phyloP scores from a whole-genome alignment of 2,888 invertebrate species.

The Candidula unifasciata region DNA sequence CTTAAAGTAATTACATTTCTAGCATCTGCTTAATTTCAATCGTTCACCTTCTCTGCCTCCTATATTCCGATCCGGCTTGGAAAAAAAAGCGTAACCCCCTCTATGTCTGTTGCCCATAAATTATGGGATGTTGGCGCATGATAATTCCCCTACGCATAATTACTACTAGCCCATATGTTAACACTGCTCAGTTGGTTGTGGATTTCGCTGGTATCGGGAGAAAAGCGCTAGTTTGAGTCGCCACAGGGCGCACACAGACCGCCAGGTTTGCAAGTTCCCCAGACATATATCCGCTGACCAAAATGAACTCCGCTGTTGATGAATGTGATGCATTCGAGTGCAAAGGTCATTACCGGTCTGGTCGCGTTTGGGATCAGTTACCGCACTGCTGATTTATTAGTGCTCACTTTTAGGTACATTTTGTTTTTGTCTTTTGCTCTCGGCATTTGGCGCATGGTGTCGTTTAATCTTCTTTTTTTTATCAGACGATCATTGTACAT shows the following conservation, averaged over 20 bases:
- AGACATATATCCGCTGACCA: neutral
- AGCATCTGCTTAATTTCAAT: neutral
- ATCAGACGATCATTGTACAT: too few relatives aligned
- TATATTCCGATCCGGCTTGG: too few relatives aligned
- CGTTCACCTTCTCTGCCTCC: too few relatives aligned
- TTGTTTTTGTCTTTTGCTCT: too few relatives aligned
- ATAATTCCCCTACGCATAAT: conserved; percentile 24
- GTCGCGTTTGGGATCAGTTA: neutral
- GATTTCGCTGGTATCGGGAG: neutral
- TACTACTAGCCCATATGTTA: conserved; percentile 7
- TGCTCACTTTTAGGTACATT: too few relatives aligned
- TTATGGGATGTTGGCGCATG: neutral
- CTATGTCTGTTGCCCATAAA: neutral
- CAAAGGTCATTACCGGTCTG: neutral
- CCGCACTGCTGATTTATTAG: neutral
- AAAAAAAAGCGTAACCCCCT: too few relatives aligned
- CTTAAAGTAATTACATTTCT: conserved; percentile 29
- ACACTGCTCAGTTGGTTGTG: neutral
- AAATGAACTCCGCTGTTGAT: neutral
- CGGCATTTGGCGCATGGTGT: too few relatives aligned
- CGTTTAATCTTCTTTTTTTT: too few relatives aligned
- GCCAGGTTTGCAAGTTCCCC: neutral
- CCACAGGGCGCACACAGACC: neutral
- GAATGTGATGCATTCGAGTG: neutral
- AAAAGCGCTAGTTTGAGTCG: neutral